phyloP scores from a whole-genome alignment of 1,140 invertebrate genomes.

The Bicyclus anynana region DNA sequence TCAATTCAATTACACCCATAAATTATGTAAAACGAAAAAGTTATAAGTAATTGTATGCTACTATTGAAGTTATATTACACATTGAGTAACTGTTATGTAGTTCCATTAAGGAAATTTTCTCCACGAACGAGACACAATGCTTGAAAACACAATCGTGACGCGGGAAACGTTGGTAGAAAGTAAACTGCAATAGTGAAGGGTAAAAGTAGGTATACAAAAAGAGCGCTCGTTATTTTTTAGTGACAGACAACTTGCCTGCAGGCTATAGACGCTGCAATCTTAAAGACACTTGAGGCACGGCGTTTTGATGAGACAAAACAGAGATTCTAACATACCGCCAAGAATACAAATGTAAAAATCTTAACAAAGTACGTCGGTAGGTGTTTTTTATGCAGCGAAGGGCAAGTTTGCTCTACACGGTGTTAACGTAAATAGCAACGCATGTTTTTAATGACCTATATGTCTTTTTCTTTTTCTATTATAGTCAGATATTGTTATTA shows the following conservation, averaged over 20 bases:
- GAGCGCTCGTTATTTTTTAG: slow-evolving; percentile 17
- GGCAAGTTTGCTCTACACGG: too few relatives aligned
- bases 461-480: too few relatives aligned
- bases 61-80: too few relatives aligned
- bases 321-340: not conserved
- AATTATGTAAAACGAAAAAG: too few relatives aligned
- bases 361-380: too few relatives aligned
- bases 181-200: not conserved
- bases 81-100: not conserved
- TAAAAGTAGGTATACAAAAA: slow-evolving; percentile 13
- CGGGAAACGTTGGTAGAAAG: slow-evolving; percentile 1
- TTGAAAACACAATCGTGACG: slow-evolving; percentile 1
- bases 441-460: too few relatives aligned
- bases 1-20: too few relatives aligned
- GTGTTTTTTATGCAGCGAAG: too few relatives aligned
- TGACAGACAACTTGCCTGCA: not conserved
- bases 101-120: not conserved
- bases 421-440: too few relatives aligned
- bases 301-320: slow-evolving; percentile 11
- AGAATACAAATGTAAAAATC: not conserved
- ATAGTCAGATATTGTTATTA: too few relatives aligned
- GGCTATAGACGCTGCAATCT: slow-evolving; percentile 1
- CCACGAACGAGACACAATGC: not conserved
- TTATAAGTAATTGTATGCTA: too few relatives aligned
- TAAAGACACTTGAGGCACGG: slow-evolving; percentile 17